These are phyloP conservation scores for Pseudeuparius sepicola DNA, from an alignment of 2,888 invertebrate genomes.

Conservation along the genomic window DNA sequence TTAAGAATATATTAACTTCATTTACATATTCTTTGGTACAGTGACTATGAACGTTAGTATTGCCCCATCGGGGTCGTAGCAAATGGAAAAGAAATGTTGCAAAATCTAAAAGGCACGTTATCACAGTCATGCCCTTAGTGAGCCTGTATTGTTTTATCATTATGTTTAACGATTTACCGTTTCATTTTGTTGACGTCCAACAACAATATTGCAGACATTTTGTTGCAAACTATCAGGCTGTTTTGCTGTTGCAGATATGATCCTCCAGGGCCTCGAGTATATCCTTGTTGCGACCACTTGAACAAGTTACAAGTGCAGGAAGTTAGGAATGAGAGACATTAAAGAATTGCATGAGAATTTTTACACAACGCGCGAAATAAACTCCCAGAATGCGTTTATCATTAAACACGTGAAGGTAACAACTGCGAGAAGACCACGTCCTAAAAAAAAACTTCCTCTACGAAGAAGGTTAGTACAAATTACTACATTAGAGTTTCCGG, in stretches of 20 bases:
- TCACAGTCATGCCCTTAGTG: too few species aligned
- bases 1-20: slow-evolving; percentile 1
- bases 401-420: slow-evolving; percentile 2
- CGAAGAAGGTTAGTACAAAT: slow-evolving; percentile 6
- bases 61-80: slow-evolving; percentile 1
- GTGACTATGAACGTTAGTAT: slow-evolving; percentile 4
- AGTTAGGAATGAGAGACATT: slow-evolving; percentile 3
- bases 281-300: slow-evolving; percentile 6
- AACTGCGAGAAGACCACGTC: slow-evolving; percentile 1
- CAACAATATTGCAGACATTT: too few species aligned
- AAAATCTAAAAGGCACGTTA: too few species aligned
- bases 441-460: slow-evolving; percentile 2
- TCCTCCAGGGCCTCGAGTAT: slow-evolving; percentile 1
- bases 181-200: too few species aligned
- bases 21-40: slow-evolving; percentile 8
- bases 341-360: slow-evolving; percentile 4
- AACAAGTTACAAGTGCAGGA: slow-evolving; percentile 5
- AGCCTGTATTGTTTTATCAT: too few species aligned
- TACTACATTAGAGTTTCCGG: slow-evolving; percentile 1
- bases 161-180: too few species aligned
- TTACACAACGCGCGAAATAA: slow-evolving; percentile 4
- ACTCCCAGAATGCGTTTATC: slow-evolving; percentile 6
- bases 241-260: slow-evolving; percentile 2
- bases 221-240: too few species aligned
- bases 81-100: slow-evolving; percentile 1